These are phyloP conservation scores for Drosophila nigromelanica DNA, from an alignment of 1,140 invertebrate genomes.

Conservation along the genomic window DNA sequence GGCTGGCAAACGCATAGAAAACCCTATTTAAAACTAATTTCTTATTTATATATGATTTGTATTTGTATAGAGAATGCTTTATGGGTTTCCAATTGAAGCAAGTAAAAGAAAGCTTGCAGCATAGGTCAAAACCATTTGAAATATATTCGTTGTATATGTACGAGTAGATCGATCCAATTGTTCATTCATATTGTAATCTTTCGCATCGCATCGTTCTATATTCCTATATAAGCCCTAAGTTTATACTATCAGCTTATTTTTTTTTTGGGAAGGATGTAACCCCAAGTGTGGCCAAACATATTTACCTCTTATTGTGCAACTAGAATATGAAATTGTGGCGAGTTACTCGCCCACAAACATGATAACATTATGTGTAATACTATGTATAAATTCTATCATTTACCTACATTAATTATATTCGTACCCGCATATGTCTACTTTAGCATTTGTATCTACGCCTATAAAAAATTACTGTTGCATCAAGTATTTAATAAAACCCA, in stretches of 20 bases:
- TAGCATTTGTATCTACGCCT: slow-evolving; percentile 52
- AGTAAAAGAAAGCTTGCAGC: too few relatives aligned
- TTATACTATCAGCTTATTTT: slow-evolving; percentile 14
- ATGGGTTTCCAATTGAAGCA: slow-evolving; percentile 28
- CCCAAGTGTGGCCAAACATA: slow-evolving; percentile 71
- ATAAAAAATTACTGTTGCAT: slow-evolving; percentile 69
- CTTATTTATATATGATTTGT: slow-evolving; percentile 22
- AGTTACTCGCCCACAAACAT: slow-evolving; percentile 53
- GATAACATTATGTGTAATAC: slow-evolving; percentile 55
- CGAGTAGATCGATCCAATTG: slow-evolving; percentile 1
- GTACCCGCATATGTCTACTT: slow-evolving; percentile 15
- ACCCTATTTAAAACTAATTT: slow-evolving; percentile 7
- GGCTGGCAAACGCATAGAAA: background rate
- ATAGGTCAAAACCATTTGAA: slow-evolving; percentile 23
- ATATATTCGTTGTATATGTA: slow-evolving; percentile 31
- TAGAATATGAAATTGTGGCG: slow-evolving; percentile 55
- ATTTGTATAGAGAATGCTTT: background rate
- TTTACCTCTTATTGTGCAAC: slow-evolving; percentile 78
- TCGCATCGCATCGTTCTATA: slow-evolving; percentile 17
- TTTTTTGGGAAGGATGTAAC: slow-evolving; percentile 52
- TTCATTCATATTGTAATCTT: slow-evolving; percentile 59
- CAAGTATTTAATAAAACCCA: slow-evolving; percentile 73
- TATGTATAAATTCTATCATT: slow-evolving; percentile 46
- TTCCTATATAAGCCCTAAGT: slow-evolving; percentile 19
- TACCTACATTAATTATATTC: slow-evolving; percentile 19